Percentiles rank a stretch among this genome's conserved stretches.
Conservation (phyloP, 2,888 invertebrate species). For the Pelosia muscerda region DNA sequence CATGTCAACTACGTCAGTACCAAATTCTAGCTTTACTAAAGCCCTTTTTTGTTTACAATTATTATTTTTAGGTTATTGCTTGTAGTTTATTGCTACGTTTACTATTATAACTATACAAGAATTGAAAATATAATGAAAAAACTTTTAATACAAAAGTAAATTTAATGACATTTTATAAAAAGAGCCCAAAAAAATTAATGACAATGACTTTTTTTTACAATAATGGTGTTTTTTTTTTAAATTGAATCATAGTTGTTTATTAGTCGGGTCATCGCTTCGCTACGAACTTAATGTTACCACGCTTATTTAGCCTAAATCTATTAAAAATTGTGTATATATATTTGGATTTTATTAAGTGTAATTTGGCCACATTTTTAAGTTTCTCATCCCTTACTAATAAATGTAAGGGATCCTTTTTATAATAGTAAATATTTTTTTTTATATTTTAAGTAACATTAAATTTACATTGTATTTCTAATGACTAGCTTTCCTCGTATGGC, state of each 20-base stretch:
- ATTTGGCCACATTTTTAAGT: slow-evolving; percentile 87
- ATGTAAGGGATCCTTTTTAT: slow-evolving; percentile 70
- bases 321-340: slow-evolving; percentile 84
- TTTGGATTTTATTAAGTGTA: slow-evolving; percentile 85
- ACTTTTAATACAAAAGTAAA: slow-evolving; percentile 4
- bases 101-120: slow-evolving; percentile 69
- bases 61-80: slow-evolving; percentile 75
- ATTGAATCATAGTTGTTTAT: slow-evolving; percentile 22
- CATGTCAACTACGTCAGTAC: slow-evolving; percentile 81
- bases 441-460: slow-evolving; percentile 72
- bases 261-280: slow-evolving; percentile 38
- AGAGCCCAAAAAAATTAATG: slow-evolving; percentile 27
- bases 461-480: slow-evolving; percentile 85
- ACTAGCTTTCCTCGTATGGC: slow-evolving; percentile 86
- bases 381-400: slow-evolving; percentile 78
- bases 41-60: slow-evolving; percentile 69
- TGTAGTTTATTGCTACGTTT: slow-evolving; percentile 82
- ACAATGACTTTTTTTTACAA: slow-evolving; percentile 27
- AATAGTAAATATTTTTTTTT: slow-evolving; percentile 83
- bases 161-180: background rate
- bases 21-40: slow-evolving; percentile 84
- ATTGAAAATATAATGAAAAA: slow-evolving; percentile 55
- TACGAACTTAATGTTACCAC: slow-evolving; percentile 50
- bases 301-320: slow-evolving; percentile 62
- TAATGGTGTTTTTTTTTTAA: slow-evolving; percentile 20